These are phyloP conservation scores for Glaucopsyche alexis DNA, from an alignment of 2,888 invertebrate species.

Conservation along the genomic window DNA sequence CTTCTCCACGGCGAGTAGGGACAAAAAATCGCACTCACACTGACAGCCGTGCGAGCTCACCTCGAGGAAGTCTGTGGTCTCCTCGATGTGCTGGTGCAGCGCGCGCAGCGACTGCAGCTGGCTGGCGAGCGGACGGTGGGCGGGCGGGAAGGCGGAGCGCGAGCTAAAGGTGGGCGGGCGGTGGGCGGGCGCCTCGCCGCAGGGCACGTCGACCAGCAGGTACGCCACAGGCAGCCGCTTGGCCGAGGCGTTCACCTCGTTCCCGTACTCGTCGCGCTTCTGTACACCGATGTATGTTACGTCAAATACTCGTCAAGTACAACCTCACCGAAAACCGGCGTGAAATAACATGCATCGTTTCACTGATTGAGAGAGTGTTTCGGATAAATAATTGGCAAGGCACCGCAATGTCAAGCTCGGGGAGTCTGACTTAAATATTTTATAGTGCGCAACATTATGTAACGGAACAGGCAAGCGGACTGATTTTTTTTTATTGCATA, in stretches of 20 bases:
- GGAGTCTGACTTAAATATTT: too few relatives aligned
- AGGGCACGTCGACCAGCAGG: conserved; percentile 96
- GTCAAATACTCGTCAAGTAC: too few relatives aligned
- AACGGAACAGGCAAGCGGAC: too few relatives aligned
- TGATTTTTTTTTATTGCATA: too few relatives aligned
- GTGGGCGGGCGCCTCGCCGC: conserved; percentile 86
- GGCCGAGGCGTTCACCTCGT: conserved; percentile 95
- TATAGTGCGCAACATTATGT: too few relatives aligned
- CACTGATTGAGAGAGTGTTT: too few relatives aligned
- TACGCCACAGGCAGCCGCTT: conserved; percentile 98
- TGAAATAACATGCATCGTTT: too few relatives aligned
- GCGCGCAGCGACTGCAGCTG: conserved; percentile 60
- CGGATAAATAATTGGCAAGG: too few relatives aligned
- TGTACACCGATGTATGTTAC: conserved; percentile 54
- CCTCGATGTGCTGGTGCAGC: conserved; percentile 57
- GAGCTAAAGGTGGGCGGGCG: conserved; percentile 41
- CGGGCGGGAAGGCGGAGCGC: conserved; percentile 58
- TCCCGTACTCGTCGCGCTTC: conserved; percentile 98
- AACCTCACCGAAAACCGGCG: too few relatives aligned
- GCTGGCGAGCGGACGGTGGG: conserved; percentile 55
- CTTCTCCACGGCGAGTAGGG: too few relatives aligned
- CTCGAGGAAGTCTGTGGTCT: conserved; percentile 80
- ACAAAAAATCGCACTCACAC: too few relatives aligned
- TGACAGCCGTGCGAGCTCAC: not conserved
- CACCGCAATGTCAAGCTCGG: too few relatives aligned